Evolutionary conservation across 2,113 vertebrate species (phyloP), one percentile per base, ranked within the genome.

Genomic region (Pomatostomus ruficeps): DNA sequence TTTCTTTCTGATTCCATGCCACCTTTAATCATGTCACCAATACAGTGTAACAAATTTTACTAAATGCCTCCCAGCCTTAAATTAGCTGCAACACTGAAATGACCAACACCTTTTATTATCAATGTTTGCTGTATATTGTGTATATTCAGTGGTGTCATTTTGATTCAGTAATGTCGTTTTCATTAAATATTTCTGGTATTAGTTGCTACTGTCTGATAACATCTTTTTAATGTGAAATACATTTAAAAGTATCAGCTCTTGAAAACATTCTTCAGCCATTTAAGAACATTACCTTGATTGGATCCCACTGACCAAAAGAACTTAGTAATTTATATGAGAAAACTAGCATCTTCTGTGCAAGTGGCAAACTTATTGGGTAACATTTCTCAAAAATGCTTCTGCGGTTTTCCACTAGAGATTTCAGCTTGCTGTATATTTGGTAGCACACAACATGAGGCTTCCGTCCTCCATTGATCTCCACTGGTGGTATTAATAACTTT

Each of bases 321-420:
- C 99, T 99, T 89, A 96, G 95, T 57, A 97, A 95, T 96, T 99
- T 99, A 68, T 99, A 99, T 38, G 98, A 98, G 40, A 91, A 97
- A 74, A 36, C 13, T 14, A 99, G 91, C 96, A 99, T 98, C 94
- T 98, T 99, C 23, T 97, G 96, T 62, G 99, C 98, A 83, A 98
- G 96, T 33, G 62, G 85, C 73, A 92, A 81, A 75, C 97, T 94
- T 91, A 99, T 82, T 35, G 98, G 97, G 78, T 98, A 98, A 94
- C 99, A 99, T 91, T 98, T 98, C 94, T 99, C 99, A 97, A 99
- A 99, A 79, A 99, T 98, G 63, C 99, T 99, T 54, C 94, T 98
- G 83, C 99, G 98, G 93, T 99, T 98, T 88, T 98, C 97, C 91
- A 98, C 62, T 57, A 99, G 90, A 14, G 98, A 95, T 80, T 98